These are phyloP conservation scores for Sebastes kiyomatsui DNA, from an alignment of 2,797 vertebrate genomes.

Conservation along the genomic window DNA sequence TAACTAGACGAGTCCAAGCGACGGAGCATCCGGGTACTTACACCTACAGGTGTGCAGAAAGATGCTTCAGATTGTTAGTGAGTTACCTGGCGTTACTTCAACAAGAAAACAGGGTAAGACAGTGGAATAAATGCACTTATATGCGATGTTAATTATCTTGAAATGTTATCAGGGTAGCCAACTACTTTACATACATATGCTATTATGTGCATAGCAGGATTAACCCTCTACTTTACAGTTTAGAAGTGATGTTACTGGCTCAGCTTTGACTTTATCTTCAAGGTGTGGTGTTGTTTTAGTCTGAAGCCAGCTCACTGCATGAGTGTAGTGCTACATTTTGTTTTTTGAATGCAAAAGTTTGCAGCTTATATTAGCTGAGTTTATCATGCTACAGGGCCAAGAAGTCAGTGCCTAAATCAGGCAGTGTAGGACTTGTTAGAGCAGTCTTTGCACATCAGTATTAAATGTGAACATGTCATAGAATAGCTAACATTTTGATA, in stretches of 20 bases:
- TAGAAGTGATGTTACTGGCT: too few species aligned
- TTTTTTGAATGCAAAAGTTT: background rate
- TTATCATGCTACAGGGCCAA: background rate
- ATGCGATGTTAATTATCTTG: too few species aligned
- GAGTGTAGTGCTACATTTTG: background rate
- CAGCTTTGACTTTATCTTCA: background rate
- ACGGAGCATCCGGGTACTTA: too few species aligned
- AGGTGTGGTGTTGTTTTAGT: background rate
- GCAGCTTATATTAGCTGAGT: background rate
- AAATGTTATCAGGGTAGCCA: too few species aligned
- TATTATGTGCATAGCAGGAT: too few species aligned
- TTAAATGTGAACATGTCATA: background rate
- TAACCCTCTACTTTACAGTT: background rate
- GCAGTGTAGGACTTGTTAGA: background rate
- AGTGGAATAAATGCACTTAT: too few species aligned
- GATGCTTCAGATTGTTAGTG: too few species aligned
- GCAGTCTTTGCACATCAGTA: background rate
- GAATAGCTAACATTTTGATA: background rate
- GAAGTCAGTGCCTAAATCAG: background rate
- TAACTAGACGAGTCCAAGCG: too few species aligned
- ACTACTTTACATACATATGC: background rate
- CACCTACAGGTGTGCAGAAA: too few species aligned
- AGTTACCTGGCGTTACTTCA: too few species aligned
- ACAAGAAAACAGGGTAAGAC: too few species aligned
- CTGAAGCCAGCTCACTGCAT: background rate